Conservation (phyloP, 2,888 invertebrate species). For the Metalampra italica region DNA sequence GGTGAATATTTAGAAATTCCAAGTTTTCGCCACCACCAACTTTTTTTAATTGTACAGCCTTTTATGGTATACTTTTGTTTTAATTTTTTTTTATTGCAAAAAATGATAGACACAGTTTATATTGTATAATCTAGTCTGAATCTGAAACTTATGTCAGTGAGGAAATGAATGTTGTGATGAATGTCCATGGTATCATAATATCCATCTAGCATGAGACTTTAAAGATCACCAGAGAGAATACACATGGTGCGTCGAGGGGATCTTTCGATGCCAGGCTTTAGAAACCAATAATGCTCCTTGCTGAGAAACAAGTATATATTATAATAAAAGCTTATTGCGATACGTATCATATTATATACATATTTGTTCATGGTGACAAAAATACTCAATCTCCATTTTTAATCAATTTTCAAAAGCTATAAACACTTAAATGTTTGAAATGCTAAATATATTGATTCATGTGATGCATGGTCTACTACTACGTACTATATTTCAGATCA, state of each 20-base stretch:
- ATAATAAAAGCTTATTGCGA: no score
- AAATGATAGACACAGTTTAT: slow-evolving; percentile 22
- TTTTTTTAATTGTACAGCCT: slow-evolving; percentile 45
- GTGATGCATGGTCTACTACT: no score
- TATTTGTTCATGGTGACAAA: no score
- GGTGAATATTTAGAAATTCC: slow-evolving; percentile 26
- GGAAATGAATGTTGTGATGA: slow-evolving; percentile 42
- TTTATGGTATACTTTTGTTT: slow-evolving; percentile 24
- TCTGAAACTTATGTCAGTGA: slow-evolving; percentile 43
- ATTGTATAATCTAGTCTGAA: slow-evolving; percentile 57
- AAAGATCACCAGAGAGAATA: slow-evolving; percentile 13
- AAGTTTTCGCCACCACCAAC: slow-evolving; percentile 64
- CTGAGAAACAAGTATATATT: no score
- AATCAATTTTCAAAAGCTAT: no score
- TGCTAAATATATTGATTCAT: no score
- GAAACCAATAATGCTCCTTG: no score
- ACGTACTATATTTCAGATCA: no score
- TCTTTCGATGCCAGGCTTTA: no score
- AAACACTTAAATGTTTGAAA: no score
- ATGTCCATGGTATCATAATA: slow-evolving; percentile 8
- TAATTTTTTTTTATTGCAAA: slow-evolving; percentile 22
- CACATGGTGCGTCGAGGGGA: neutral
- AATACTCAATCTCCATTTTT: no score
- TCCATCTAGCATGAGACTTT: neutral
- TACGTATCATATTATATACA: no score